Conservation (phyloP, 2,797 vertebrate species). For the Capromys pilorides region DNA sequence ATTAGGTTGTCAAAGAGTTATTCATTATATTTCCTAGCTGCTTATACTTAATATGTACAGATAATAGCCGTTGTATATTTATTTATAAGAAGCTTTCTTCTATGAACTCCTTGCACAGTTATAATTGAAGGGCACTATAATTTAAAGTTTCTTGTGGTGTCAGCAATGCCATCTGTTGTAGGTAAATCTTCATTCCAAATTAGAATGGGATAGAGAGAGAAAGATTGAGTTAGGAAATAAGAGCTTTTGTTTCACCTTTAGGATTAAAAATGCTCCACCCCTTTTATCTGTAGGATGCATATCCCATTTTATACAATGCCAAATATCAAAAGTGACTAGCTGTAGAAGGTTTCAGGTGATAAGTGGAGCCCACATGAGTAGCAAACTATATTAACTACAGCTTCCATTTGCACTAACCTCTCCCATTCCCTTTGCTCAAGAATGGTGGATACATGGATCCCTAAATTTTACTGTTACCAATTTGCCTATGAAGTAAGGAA, state of each 20-base stretch:
- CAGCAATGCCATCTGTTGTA: neutral
- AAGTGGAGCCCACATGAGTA: neutral
- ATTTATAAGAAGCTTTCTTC: constrained; percentile 32
- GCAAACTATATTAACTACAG: neutral
- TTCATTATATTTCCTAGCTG: constrained; percentile 21
- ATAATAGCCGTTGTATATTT: neutral
- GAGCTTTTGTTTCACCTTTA: neutral
- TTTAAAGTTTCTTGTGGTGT: neutral
- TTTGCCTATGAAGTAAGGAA: neutral
- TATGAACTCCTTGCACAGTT: constrained; percentile 5
- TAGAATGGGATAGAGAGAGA: neutral
- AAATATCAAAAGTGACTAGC: neutral
- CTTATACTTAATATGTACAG: neutral
- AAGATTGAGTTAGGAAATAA: neutral
- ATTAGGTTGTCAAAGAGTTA: constrained; percentile 45
- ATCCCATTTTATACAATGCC: neutral
- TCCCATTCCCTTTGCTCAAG: neutral
- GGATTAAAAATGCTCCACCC: neutral
- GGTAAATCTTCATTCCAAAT: constrained; percentile 27
- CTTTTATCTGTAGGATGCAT: neutral
- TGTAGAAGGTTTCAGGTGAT: neutral
- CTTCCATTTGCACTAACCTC: neutral
- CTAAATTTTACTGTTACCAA: neutral
- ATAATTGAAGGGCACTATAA: constrained; percentile 25
- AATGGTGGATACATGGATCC: neutral